Percentiles rank a stretch among this genome's conserved stretches.
Conservation (phyloP, 2,888 invertebrate genomes). For the Sarcophaga carnaria region DNA sequence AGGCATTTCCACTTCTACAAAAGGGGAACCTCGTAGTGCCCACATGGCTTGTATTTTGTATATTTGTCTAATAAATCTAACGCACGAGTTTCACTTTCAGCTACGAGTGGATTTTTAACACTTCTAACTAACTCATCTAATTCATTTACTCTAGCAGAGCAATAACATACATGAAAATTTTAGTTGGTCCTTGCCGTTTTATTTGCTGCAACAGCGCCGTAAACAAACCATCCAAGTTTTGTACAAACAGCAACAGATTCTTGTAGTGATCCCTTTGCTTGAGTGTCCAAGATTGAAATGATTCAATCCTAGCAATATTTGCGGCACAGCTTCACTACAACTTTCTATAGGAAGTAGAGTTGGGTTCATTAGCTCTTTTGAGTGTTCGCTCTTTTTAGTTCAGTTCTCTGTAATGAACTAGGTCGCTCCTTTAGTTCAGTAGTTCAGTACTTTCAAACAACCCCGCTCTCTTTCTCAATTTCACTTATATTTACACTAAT, state of each 20-base stretch:
- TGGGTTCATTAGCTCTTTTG: no score
- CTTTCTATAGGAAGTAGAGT: conserved; percentile 5
- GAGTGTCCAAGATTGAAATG: conserved; percentile 7
- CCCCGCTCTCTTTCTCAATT: no score
- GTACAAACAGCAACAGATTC: conserved; percentile 21
- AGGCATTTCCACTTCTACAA: not conserved
- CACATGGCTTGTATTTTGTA: conserved; percentile 6
- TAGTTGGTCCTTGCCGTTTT: conserved; percentile 18
- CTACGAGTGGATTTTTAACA: no score
- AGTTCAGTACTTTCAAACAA: no score
- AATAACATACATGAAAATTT: conserved; percentile 40
- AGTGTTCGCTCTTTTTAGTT: no score
- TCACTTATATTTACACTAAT: no score
- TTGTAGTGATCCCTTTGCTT: conserved; percentile 12
- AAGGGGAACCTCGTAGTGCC: conserved; percentile 1
- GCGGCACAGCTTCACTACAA: conserved; percentile 13
- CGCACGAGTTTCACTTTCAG: no score
- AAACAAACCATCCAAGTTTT: conserved; percentile 16
- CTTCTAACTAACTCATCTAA: conserved; percentile 1
- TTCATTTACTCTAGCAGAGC: not conserved
- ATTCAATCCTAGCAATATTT: conserved; percentile 31
- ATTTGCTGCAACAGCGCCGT: conserved; percentile 1
- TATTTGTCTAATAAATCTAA: not conserved
- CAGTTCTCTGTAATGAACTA: no score
- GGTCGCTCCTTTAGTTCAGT: no score